Base-by-base conservation (phyloP, 1,140 invertebrate species). In the Pissodes strobi region DNA sequence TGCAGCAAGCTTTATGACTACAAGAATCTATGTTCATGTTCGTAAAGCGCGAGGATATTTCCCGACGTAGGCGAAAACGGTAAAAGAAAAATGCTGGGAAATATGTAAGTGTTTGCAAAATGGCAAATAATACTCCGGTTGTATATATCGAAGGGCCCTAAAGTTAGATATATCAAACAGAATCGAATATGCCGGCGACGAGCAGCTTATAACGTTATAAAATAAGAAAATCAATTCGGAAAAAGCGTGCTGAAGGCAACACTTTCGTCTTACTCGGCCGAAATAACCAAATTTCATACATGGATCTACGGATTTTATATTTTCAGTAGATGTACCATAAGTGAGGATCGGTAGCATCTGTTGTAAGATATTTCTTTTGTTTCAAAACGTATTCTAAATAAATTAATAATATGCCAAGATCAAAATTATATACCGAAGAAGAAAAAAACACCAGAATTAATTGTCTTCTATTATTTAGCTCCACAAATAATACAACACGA, bases 151-250 rank as follows among this genome's bases (percentile, higher is more conserved):
- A 22, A 57, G 53, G 53, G 53, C 53, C 39, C 53, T 21, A 17
- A 27, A 57, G 53, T 57, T 43, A 57, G 37, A 57, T 57, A 45
- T 57, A 43, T 43, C 39, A 45, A 57, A 45, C 53, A 57, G 53
- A 57, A 57, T 57, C 53, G 53, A 57, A 57, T 57, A 57, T 57
- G 53, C 53, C 30, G 53, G 13, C 53, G 53, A 57, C 38, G 38
- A 45, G 53, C 53, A 43, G 53, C 53, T 57, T 45, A 57, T 57
- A 57, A 57, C 53, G 38, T 22, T 37, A 57, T 57, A 57, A n/a
- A 57, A 57, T 57, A 45, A 57, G 53, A 39, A 41, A 57, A 57
- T 57, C 53, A 57, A 57, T 57, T 57, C 19, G 53, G 53, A 57
- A 57, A 57, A 43, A 57, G 53, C 53, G 53, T 57, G 53, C 53